These are phyloP conservation scores for Pocillopora verrucosa DNA, from an alignment of 64 coral and sea anemone genomes.

Conservation along the genomic window DNA sequence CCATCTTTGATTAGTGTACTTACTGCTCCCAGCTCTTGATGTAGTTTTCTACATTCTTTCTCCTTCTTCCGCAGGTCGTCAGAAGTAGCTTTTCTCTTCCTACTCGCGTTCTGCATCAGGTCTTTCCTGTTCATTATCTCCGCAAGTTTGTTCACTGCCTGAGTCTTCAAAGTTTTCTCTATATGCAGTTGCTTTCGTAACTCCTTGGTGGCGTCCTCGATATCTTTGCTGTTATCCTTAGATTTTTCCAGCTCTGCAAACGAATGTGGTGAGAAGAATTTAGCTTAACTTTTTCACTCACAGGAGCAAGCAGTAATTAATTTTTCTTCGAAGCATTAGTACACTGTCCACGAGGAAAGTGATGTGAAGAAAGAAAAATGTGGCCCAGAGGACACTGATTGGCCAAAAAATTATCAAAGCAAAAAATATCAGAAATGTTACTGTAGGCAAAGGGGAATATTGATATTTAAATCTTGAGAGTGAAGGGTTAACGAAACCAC, in stretches of 20 bases:
- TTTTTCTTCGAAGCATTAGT: too few species aligned
- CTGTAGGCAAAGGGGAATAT: too few species aligned
- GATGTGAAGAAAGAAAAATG: not conserved
- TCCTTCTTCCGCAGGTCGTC: conserved; percentile 85
- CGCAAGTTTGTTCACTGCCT: conserved; percentile 96
- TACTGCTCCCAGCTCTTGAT: conserved; percentile 81
- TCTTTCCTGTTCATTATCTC: conserved; percentile 99
- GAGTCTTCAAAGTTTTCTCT: conserved; percentile 80
- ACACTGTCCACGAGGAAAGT: too few species aligned
- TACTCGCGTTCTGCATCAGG: conserved; percentile 62
- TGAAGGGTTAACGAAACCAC: too few species aligned
- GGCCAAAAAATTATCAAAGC: too few species aligned
- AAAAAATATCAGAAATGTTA: too few species aligned
- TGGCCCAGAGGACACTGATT: too few species aligned
- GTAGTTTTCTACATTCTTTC: conserved; percentile 87
- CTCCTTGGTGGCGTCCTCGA: conserved; percentile 66
- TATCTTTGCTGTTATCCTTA: conserved; percentile 76
- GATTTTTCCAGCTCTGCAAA: conserved; percentile 81
- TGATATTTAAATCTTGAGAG: too few species aligned
- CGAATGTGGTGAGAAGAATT: too few species aligned
- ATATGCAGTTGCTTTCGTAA: conserved; percentile 62
- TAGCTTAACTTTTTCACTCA: too few species aligned
- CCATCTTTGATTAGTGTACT: not conserved
- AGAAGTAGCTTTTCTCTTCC: conserved; percentile 69
- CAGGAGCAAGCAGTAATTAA: too few species aligned